phyloP scores from a whole-genome alignment of 2,797 vertebrate genomes.

The Aeoliscus strigatus region DNA sequence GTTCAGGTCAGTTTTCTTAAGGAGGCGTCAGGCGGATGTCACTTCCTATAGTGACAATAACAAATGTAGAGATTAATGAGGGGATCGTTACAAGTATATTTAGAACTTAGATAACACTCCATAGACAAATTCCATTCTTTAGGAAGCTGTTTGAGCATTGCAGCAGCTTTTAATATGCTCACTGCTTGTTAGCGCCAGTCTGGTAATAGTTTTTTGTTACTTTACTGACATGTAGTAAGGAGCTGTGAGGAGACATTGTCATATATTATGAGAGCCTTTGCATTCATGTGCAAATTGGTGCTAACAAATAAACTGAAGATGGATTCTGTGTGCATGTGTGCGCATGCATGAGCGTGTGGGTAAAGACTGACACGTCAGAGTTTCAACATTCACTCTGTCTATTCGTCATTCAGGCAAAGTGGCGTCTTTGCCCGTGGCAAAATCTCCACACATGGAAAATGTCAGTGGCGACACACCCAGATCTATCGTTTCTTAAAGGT shows the following conservation, averaged over 20 bases:
- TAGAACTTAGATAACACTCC: slow-evolving; percentile 47
- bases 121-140: slow-evolving; percentile 44
- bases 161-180: slow-evolving; percentile 15
- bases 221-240: slow-evolving; percentile 9
- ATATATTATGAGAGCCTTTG: slow-evolving; percentile 11
- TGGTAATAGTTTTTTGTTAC: slow-evolving; percentile 15
- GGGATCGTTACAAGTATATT: slow-evolving; percentile 50
- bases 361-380: slow-evolving; percentile 34
- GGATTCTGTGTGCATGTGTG: neutral
- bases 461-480: slow-evolving; percentile 50
- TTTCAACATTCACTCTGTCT: slow-evolving; percentile 42
- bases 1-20: slow-evolving; percentile 26
- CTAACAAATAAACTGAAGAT: slow-evolving; percentile 21
- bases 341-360: neutral
- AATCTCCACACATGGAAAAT: slow-evolving; percentile 32
- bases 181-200: slow-evolving; percentile 10
- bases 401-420: slow-evolving; percentile 48
- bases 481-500: slow-evolving; percentile 41
- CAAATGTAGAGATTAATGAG: slow-evolving; percentile 48
- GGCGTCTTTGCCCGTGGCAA: slow-evolving; percentile 35
- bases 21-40: slow-evolving; percentile 25
- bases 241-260: slow-evolving; percentile 6
- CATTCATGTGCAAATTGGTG: slow-evolving; percentile 33
- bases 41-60: slow-evolving; percentile 39
- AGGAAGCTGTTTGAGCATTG: slow-evolving; percentile 22